Evolutionary conservation across 2,797 vertebrate genomes (phyloP).

Genomic region (Lutjanus campechanus): DNA sequence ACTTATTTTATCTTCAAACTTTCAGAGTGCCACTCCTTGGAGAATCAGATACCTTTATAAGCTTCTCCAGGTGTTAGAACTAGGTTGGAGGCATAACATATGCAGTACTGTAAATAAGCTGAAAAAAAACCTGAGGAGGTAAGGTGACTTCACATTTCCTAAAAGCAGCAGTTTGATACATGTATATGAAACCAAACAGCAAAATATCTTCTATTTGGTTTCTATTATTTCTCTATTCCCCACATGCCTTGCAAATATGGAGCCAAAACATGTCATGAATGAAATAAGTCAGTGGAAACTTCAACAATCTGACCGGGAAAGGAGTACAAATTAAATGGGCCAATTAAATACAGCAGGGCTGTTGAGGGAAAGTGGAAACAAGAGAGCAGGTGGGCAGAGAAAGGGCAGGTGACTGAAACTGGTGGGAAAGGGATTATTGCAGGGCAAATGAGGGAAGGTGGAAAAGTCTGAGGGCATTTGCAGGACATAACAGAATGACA

Average conservation of each 20-base stretch:
- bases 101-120: constrained; percentile 25
- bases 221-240: neutral
- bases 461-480: neutral
- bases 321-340: neutral
- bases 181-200: neutral
- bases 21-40: constrained; percentile 10
- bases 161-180: neutral
- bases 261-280: neutral
- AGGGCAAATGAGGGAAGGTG: neutral
- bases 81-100: constrained; percentile 18
- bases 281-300: neutral
- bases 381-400: neutral
- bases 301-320: neutral
- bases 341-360: neutral
- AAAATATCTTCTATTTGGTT: neutral
- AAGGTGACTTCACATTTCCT: neutral
- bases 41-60: constrained; percentile 25
- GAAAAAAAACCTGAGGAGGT: neutral
- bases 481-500: neutral
- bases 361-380: too few relatives aligned
- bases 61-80: constrained; percentile 39
- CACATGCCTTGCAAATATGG: neutral
- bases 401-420: neutral
- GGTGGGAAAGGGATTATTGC: too few relatives aligned
- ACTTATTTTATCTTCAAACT: constrained; percentile 32